A percentile compares a stretch with the other conserved stretches of the same genome.
phyloP scores from a whole-genome alignment of 1,140 invertebrate genomes.

The Aphidius gifuensis region DNA sequence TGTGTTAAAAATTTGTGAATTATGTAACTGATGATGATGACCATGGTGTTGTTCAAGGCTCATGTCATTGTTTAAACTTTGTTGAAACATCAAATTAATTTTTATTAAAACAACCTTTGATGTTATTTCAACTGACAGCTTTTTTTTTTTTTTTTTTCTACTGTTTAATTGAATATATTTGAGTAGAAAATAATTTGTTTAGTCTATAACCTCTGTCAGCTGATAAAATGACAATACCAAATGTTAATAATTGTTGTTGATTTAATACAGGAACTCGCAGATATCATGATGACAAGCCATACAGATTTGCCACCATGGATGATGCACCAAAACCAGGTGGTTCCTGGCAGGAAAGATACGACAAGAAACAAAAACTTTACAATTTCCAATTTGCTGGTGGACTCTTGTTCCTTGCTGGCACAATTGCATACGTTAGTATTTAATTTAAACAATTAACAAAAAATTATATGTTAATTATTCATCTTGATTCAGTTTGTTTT shows the following conservation, averaged over 20 bases:
- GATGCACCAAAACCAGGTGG: slow-evolving; percentile 71
- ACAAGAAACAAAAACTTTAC: slow-evolving; percentile 64
- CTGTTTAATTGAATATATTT: not conserved
- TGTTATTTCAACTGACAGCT: not conserved
- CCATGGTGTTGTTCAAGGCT: not conserved
- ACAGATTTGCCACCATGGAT: slow-evolving; percentile 60
- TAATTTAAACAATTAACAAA: not conserved
- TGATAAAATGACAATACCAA: not conserved
- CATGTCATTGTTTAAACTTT: not conserved
- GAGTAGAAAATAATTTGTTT: not conserved
- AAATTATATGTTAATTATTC: not conserved
- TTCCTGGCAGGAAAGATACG: slow-evolving; percentile 67
- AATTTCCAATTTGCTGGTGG: slow-evolving; percentile 65
- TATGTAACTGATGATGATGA: slow-evolving; percentile 3
- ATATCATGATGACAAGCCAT: slow-evolving; percentile 39
- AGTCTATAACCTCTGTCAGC: not conserved
- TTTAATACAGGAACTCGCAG: slow-evolving; percentile 28
- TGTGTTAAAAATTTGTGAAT: not conserved
- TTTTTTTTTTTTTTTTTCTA: no score
- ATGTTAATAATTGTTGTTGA: not conserved
- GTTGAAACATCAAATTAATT: not conserved
- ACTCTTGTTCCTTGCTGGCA: slow-evolving; percentile 57
- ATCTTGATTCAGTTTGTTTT: not conserved
- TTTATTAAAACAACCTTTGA: not conserved
- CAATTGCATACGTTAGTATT: slow-evolving; percentile 61